Evolutionary conservation across 2,888 invertebrate genomes (phyloP), one percentile per base, ranked within the genome.

Genomic region (Rhagium mordax): DNA sequence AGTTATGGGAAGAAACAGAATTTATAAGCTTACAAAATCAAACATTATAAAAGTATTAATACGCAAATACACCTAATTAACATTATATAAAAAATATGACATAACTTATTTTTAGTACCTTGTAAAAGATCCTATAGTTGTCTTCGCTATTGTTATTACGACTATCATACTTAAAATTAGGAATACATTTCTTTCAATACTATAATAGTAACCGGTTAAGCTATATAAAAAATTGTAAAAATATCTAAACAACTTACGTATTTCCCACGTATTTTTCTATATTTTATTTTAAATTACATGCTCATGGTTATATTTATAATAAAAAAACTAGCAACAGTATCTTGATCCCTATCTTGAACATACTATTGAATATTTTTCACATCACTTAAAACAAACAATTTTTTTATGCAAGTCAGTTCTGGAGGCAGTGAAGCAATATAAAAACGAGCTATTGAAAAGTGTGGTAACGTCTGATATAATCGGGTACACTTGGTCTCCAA

Each of bases 291-390:
- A 33, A 65, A 33, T 53, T 53, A 53, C 29, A 13, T 65, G 5
- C 18, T 51, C 21, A 16, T 27, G 15, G 21, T 29, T 65, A 65
- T 10, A 41, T 41, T 41, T 59, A 24, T 21, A 16, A 13, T 33
- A 53, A 53, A 65, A 51, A 53, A 65, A 29, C 41, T 29, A 7
- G 15, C 24, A 53, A 65, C 20, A 65, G 1, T 20, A 33, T 29
- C 27, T 20, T 65, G 53, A 65, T 65, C 53, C 18, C 33, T 65
- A 65, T 65, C 65, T 65, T 20, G 24, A 27, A 20, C 53, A 65
- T 10, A 16, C 65, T 65, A 65, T 65, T 65, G 65, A 65, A 65
- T 53, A 33, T 65, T 65, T 65, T 65, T 65, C 65, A 65, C 65
- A 65, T 65, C 53, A 55, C 53, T 53, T 65, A 51, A 53, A 65